Percentiles rank a stretch among this genome's conserved stretches.
Evolutionary conservation across 1,140 invertebrate genomes (phyloP).

Genomic region (Coelopa frigida): DNA sequence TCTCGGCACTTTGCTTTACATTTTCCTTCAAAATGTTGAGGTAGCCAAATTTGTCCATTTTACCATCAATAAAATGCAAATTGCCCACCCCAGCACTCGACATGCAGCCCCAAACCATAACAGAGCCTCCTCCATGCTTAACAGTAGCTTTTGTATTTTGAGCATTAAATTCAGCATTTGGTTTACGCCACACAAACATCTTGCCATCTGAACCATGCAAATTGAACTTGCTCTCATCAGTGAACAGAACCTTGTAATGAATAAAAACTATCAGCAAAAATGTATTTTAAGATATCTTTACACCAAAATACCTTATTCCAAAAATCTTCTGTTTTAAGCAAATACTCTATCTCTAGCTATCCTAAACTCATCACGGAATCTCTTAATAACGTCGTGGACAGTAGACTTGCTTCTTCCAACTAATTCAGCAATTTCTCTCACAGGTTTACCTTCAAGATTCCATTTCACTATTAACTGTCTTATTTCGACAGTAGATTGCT

Average conservation of each 20-base stretch:
- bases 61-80: constrained; percentile 12
- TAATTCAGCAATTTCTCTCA: too few relatives aligned
- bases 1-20: constrained; percentile 17
- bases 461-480: too few relatives aligned
- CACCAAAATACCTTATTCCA: too few relatives aligned
- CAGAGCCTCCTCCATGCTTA: constrained; percentile 12
- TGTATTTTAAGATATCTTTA: too few relatives aligned
- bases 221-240: constrained; percentile 16
- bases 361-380: too few relatives aligned
- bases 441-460: too few relatives aligned
- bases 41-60: constrained; percentile 10
- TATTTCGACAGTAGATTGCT: too few relatives aligned
- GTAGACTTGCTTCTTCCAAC: too few relatives aligned
- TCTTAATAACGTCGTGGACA: too few relatives aligned
- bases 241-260: constrained; percentile 15
- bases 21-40: constrained; percentile 4
- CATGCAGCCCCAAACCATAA: constrained; percentile 39
- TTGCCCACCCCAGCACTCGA: constrained; percentile 15
- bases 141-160: constrained; percentile 11
- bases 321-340: too few relatives aligned
- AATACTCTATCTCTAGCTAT: too few relatives aligned
- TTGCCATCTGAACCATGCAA: constrained; percentile 12
- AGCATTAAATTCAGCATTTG: constrained; percentile 5
- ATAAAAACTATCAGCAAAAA: too few relatives aligned
- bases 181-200: constrained; percentile 13